Conservation (phyloP, 2,888 invertebrate genomes). For the Malacosoma neustria region DNA sequence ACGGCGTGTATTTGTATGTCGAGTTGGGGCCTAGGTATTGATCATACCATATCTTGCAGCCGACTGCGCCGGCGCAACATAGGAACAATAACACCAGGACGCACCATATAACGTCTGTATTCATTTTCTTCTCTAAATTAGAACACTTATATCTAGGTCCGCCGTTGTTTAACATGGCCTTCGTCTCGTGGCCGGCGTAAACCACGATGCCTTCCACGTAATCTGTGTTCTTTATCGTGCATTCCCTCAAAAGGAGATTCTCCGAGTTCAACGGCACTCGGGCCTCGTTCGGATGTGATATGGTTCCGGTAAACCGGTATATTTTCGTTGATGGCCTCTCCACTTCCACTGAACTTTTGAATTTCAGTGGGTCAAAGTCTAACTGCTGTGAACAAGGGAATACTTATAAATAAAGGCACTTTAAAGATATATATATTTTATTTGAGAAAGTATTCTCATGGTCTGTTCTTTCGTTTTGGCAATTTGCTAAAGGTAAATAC, state of each 20-base stretch:
- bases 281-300: constrained; percentile 86
- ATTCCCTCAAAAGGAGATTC: constrained; percentile 94
- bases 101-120: constrained; percentile 97
- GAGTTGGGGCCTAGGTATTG: constrained; percentile 44
- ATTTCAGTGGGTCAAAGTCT: constrained; percentile 86
- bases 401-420: background rate
- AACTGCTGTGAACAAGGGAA: constrained; percentile 66
- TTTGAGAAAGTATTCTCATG: constrained; percentile 37
- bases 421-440: background rate
- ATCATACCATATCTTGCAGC: constrained; percentile 90
- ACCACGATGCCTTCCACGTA: constrained; percentile 97
- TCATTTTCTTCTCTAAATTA: constrained; percentile 93
- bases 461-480: constrained; percentile 21
- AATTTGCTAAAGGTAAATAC: constrained; percentile 8
- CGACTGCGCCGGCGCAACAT: constrained; percentile 93
- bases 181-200: constrained; percentile 97
- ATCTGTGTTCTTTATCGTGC: constrained; percentile 96
- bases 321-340: constrained; percentile 97
- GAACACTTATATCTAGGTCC: constrained; percentile 96
- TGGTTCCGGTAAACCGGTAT: constrained; percentile 93
- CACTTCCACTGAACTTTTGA: constrained; percentile 90
- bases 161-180: constrained; percentile 97
- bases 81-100: constrained; percentile 91
- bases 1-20: constrained; percentile 75
- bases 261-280: constrained; percentile 90